Evolutionary conservation across 2,888 invertebrate species (phyloP).

Genomic region (Gastrophysa polygoni): DNA sequence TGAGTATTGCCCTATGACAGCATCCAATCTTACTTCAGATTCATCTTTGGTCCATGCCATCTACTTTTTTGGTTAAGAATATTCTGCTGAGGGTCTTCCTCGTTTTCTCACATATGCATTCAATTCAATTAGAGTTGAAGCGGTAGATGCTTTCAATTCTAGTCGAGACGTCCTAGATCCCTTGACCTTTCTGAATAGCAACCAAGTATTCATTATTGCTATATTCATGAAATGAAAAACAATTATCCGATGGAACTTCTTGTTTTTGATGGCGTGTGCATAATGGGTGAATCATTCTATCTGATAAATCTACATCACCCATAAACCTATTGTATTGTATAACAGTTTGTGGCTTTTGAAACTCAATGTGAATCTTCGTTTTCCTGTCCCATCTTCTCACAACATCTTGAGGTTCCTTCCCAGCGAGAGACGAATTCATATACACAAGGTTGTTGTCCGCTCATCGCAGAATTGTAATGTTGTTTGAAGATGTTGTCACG

Average conservation of each 20-base stretch:
- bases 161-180: constrained; percentile 19
- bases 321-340: constrained; percentile 20
- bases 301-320: constrained; percentile 20
- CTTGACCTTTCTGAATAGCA: constrained; percentile 9
- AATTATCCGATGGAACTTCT: constrained; percentile 21
- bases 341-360: background rate
- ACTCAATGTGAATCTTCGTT: too few relatives aligned
- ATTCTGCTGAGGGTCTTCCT: constrained; percentile 17
- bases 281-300: constrained; percentile 25
- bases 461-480: constrained; percentile 25
- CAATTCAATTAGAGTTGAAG: constrained; percentile 21
- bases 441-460: constrained; percentile 25
- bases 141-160: constrained; percentile 24
- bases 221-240: constrained; percentile 18
- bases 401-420: constrained; percentile 23
- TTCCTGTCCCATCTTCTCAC: constrained; percentile 25
- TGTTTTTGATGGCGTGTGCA: constrained; percentile 25
- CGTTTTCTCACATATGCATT: constrained; percentile 21
- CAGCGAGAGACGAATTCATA: constrained; percentile 26
- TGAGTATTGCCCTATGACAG: constrained; percentile 22
- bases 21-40: constrained; percentile 22
- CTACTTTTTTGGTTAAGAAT: constrained; percentile 19
- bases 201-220: constrained; percentile 14
- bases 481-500: constrained; percentile 22
- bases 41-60: constrained; percentile 20